Conservation (phyloP, 2,888 invertebrate genomes). For the Hedychridium roseum region DNA sequence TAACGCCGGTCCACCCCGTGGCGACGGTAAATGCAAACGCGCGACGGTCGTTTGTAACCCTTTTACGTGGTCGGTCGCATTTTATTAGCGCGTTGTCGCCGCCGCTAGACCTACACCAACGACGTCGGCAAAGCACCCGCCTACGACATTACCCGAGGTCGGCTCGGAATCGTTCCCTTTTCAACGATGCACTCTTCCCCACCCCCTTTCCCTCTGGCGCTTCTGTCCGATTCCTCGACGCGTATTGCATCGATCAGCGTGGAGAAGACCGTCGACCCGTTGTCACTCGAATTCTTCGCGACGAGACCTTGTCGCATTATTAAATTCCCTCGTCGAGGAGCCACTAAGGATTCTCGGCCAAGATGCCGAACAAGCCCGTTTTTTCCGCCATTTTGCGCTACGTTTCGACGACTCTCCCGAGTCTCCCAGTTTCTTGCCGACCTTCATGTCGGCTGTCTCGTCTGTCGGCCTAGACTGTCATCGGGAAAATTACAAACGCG, state of each 20-base stretch:
- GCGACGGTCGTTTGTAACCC: conserved; percentile 3
- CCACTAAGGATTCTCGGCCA: too few relatives aligned
- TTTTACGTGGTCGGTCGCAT: conserved; percentile 4
- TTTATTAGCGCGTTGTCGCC: conserved; percentile 4
- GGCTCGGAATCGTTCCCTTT: not conserved
- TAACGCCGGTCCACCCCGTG: too few relatives aligned
- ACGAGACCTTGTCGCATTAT: too few relatives aligned
- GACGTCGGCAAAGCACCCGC: not conserved
- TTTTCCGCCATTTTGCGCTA: too few relatives aligned
- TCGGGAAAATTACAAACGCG: conserved; percentile 38
- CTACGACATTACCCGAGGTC: not conserved
- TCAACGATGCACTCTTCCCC: not conserved
- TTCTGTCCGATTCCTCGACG: too few relatives aligned
- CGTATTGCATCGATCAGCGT: too few relatives aligned
- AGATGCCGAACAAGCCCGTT: too few relatives aligned
- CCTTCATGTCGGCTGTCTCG: not conserved
- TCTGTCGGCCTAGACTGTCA: conserved; percentile 15
- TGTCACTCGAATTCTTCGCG: too few relatives aligned
- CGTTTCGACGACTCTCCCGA: not conserved
- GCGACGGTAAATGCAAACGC: conserved; percentile 3
- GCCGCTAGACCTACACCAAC: not conserved
- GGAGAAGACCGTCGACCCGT: too few relatives aligned
- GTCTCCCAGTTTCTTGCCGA: not conserved
- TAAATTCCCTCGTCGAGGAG: too few relatives aligned
- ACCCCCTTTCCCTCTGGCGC: not conserved